Evolutionary conservation across 2,888 invertebrate species (phyloP), one percentile per base, ranked within the genome.

Genomic region (Orthonychiurus folsomi): DNA sequence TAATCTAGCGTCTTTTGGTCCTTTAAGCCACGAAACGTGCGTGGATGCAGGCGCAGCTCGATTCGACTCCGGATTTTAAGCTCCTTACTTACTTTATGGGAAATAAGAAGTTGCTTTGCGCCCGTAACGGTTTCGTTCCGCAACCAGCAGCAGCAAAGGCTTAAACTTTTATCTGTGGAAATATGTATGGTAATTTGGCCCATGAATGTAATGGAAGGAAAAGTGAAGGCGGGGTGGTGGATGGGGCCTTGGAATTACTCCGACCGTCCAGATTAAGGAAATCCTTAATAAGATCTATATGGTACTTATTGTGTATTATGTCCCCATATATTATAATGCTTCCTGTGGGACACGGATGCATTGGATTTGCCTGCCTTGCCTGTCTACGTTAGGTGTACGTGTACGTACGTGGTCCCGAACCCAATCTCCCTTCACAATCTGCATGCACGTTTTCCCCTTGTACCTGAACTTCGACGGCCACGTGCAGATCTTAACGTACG

Each of bases 231-330:
- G 15, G 37, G 9, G 37, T 37, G 15, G 37, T 37, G 9, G 37
- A 5, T 37, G 9, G 5, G 37, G 9, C 9, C 15, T 37, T 37
- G 37, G 15, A 37, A 37, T 37, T 37, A 37, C 37, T 37, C 15
- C 37, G 5, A 15, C 37, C 37, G 37, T 37, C 9, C 37, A 37
- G 37, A 37, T 37, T 37, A 37, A 37, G 37, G 37, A 37, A 37
- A 37, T 37, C 37, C 37, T 37, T 37, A 37, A 37, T 37, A 37
- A 37, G 37, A 37, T 37, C 37, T 37, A 37, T 37, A 37, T 37
- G 37, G 37, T 37, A 37, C 37, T 37, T 37, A 37, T 37, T 37
- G 37, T 37, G 37, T 15, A 37, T 37, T 37, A 37, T 37, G 37
- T 37, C 37, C 15, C 37, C 37, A 37, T 37, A 37, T 37, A 37